Conservation (phyloP, 2,888 invertebrate species). For the Cephus pulcher region DNA sequence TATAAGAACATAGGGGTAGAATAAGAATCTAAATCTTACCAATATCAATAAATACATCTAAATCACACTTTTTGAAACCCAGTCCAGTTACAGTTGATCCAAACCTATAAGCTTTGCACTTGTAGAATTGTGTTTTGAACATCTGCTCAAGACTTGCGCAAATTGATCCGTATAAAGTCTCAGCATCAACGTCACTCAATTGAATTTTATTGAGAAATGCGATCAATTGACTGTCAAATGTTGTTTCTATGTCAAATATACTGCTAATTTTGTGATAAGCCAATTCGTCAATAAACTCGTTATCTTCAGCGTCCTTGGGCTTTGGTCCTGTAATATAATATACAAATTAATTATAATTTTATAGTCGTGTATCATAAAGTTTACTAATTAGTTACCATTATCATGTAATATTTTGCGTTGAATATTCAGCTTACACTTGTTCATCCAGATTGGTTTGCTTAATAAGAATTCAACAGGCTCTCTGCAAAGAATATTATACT, state of each 20-base stretch:
- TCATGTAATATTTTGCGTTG: slow-evolving; percentile 29
- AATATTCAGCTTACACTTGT: slow-evolving; percentile 41
- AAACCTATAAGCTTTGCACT: slow-evolving; percentile 70
- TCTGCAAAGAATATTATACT: slow-evolving; percentile 36
- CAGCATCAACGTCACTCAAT: slow-evolving; percentile 40
- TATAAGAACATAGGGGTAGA: background rate
- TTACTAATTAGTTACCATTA: slow-evolving; percentile 22
- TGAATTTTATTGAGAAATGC: slow-evolving; percentile 44
- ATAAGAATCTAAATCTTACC: slow-evolving; percentile 45
- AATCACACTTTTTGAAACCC: slow-evolving; percentile 77
- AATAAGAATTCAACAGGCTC: slow-evolving; percentile 44
- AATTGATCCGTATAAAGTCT: slow-evolving; percentile 42
- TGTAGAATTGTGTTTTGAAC: slow-evolving; percentile 46
- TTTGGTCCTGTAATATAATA: slow-evolving; percentile 4
- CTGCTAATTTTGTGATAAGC: slow-evolving; percentile 43
- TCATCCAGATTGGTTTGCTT: slow-evolving; percentile 38
- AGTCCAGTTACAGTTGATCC: slow-evolving; percentile 82
- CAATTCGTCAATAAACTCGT: slow-evolving; percentile 24
- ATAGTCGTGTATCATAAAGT: background rate
- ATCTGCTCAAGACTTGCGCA: slow-evolving; percentile 42
- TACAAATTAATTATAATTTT: slow-evolving; percentile 16
- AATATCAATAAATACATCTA: slow-evolving; percentile 76
- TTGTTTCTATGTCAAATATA: slow-evolving; percentile 36
- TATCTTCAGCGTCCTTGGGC: slow-evolving; percentile 11
- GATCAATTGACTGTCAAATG: slow-evolving; percentile 48